Conservation (phyloP, 2,113 vertebrate species). For the Oceanites oceanicus region DNA sequence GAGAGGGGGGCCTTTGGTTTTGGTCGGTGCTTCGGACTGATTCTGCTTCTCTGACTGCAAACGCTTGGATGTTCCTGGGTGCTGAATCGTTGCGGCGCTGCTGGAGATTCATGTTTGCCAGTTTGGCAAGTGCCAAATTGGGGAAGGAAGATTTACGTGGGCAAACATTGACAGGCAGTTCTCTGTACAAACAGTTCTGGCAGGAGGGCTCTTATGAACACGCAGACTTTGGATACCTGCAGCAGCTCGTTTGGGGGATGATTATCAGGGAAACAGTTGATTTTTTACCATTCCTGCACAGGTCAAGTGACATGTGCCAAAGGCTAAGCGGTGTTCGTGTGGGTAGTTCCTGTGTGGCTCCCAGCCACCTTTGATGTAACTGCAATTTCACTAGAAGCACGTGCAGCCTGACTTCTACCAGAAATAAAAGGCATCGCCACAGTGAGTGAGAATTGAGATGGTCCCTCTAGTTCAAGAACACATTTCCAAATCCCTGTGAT, state of each 20-base stretch:
- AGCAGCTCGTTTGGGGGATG: background rate
- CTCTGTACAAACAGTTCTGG: background rate
- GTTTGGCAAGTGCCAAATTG: accelerated
- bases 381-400: background rate
- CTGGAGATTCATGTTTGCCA: background rate
- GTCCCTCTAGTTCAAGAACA: background rate
- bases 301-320: accelerated
- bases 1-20: background rate
- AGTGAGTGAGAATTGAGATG: background rate
- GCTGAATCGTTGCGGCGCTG: accelerated
- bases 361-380: background rate
- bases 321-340: accelerated
- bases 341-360: background rate
- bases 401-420: background rate
- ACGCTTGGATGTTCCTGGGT: accelerated
- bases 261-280: background rate
- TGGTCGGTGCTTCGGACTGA: accelerated
- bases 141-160: background rate
- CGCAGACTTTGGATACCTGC: background rate
- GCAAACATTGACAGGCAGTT: background rate
- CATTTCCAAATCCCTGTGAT: accelerated
- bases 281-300: background rate
- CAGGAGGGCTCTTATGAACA: background rate
- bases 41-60: background rate
- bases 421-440: no score